These are phyloP conservation scores for Hypselothyrea guttata DNA, from an alignment of 2,888 invertebrate species.

Conservation along the genomic window DNA sequence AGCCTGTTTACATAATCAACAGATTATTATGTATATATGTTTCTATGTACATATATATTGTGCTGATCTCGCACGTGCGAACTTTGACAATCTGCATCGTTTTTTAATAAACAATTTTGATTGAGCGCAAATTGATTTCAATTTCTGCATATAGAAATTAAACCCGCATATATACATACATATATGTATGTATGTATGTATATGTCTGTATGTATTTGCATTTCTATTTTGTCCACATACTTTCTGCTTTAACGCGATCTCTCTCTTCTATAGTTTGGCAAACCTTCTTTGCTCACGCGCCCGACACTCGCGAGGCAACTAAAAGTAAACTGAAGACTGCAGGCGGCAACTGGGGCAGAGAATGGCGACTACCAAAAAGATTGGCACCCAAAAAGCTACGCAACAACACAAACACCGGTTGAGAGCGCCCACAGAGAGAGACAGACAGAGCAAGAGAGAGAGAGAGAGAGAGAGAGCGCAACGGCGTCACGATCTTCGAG, in stretches of 20 bases:
- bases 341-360: constrained; percentile 35
- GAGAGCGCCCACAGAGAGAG: background rate
- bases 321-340: constrained; percentile 60
- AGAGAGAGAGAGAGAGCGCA: constrained; percentile 5
- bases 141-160: constrained; percentile 31
- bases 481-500: constrained; percentile 15
- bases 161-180: background rate
- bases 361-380: constrained; percentile 14
- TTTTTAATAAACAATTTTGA: background rate
- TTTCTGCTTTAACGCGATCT: constrained; percentile 28
- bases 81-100: background rate
- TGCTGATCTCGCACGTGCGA: constrained; percentile 27
- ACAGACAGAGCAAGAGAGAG: constrained; percentile 16
- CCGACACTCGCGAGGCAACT: constrained; percentile 40
- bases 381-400: constrained; percentile 9
- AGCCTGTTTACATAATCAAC: constrained; percentile 49
- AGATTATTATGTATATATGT: constrained; percentile 2
- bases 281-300: constrained; percentile 9
- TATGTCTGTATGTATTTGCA: background rate
- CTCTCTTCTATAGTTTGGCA: constrained; percentile 39
- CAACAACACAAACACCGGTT: constrained; percentile 11
- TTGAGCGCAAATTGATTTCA: constrained; percentile 34
- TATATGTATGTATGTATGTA: background rate
- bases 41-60: too few relatives aligned
- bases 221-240: constrained; percentile 26